These are phyloP conservation scores for Pachyrhynchus sulphureomaculatus DNA, from an alignment of 1,140 invertebrate genomes.

Conservation along the genomic window DNA sequence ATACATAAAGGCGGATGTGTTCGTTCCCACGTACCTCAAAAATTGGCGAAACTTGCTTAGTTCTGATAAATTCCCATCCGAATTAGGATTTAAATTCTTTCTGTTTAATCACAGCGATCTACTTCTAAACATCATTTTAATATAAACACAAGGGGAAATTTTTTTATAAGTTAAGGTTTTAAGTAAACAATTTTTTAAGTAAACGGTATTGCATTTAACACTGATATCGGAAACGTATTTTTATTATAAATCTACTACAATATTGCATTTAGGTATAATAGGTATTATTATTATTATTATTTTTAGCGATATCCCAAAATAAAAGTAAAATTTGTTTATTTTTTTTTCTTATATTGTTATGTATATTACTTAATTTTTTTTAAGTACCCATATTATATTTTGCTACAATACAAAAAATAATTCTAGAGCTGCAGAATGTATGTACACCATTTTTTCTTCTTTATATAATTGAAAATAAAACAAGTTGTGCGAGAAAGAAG, in stretches of 20 bases:
- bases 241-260: slow-evolving; percentile 22
- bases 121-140: slow-evolving; percentile 27
- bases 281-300: slow-evolving; percentile 18
- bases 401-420: slow-evolving; percentile 30
- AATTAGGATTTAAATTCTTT: slow-evolving; percentile 9
- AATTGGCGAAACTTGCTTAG: neutral
- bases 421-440: slow-evolving; percentile 30
- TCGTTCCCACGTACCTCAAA: no score
- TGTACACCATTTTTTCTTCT: slow-evolving; percentile 20
- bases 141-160: slow-evolving; percentile 6
- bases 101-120: slow-evolving; percentile 31
- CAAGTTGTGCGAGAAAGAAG: slow-evolving; percentile 31
- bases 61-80: neutral
- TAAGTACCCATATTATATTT: slow-evolving; percentile 31
- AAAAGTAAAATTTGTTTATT: slow-evolving; percentile 26
- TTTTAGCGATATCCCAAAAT: slow-evolving; percentile 28
- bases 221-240: slow-evolving; percentile 15
- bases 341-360: slow-evolving; percentile 12
- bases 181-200: slow-evolving; percentile 1
- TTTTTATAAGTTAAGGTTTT: neutral
- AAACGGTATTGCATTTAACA: slow-evolving; percentile 22
- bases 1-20: no score
- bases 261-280: slow-evolving; percentile 22
- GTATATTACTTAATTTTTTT: slow-evolving; percentile 21
- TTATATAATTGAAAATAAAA: slow-evolving; percentile 13